phyloP scores from a whole-genome alignment of 1,140 invertebrate genomes.

The Mya arenaria region DNA sequence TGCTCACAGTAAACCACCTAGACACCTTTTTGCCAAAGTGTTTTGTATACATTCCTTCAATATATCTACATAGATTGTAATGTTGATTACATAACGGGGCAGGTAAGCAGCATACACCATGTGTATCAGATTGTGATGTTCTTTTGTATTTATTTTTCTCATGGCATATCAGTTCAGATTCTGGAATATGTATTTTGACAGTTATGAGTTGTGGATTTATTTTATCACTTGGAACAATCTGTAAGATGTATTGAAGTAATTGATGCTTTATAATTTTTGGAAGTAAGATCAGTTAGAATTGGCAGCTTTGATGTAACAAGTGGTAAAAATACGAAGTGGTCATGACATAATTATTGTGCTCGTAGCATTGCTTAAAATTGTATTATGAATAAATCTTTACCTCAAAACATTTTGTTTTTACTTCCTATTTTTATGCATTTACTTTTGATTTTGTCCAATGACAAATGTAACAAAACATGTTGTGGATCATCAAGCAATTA shows the following conservation, averaged over 20 bases:
- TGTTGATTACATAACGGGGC: not conserved
- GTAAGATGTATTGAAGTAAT: slow-evolving; percentile 5
- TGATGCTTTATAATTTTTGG: no score
- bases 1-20: not conserved
- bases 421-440: no score
- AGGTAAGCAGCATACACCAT: not conserved
- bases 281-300: no score
- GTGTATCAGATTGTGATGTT: not conserved
- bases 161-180: not conserved
- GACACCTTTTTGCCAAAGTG: slow-evolving; percentile 1
- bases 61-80: not conserved
- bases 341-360: not conserved
- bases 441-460: no score
- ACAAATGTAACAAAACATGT: no score
- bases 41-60: not conserved
- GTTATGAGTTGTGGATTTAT: no score
- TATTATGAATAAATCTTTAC: not conserved
- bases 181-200: no score
- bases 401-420: not conserved
- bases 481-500: no score
- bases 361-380: not conserved
- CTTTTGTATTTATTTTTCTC: slow-evolving; percentile 5
- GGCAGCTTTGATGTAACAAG: no score
- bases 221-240: no score
- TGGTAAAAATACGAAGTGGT: no score